Percentiles rank a stretch among this genome's conserved stretches.
phyloP scores from a whole-genome alignment of 2,797 vertebrate genomes.

The Choloepus didactylus region DNA sequence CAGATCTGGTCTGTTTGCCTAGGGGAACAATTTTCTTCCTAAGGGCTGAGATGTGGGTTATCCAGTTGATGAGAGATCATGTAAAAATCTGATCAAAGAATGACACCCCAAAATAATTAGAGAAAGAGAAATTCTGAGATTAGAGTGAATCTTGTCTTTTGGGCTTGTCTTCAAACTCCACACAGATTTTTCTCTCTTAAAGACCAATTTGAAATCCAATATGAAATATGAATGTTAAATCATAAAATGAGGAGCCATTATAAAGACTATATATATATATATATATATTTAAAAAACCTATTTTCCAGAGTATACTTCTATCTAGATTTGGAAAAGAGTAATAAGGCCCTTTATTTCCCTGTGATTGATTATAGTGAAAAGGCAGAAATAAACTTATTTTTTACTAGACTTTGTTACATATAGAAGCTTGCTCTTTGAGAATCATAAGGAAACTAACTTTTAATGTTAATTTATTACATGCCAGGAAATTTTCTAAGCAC shows the following conservation, averaged over 20 bases:
- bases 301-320: neutral
- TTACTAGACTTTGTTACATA: neutral
- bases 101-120: neutral
- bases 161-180: neutral
- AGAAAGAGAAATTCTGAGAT: neutral
- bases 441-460: neutral
- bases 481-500: neutral
- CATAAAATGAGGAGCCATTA: neutral
- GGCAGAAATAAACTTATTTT: neutral
- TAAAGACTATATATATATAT: neutral
- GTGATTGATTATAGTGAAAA: neutral
- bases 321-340: neutral
- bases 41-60: fast-evolving
- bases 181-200: neutral
- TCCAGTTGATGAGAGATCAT: neutral
- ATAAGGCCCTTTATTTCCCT: neutral
- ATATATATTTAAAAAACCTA: neutral
- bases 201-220: neutral
- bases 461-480: neutral
- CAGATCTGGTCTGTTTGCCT: neutral
- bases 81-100: neutral
- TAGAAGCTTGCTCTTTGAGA: neutral
- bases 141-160: neutral
- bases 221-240: neutral
- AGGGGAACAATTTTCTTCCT: neutral